Evolutionary conservation across 2,113 vertebrate species (phyloP).

Genomic region (Varanus komodoensis): DNA sequence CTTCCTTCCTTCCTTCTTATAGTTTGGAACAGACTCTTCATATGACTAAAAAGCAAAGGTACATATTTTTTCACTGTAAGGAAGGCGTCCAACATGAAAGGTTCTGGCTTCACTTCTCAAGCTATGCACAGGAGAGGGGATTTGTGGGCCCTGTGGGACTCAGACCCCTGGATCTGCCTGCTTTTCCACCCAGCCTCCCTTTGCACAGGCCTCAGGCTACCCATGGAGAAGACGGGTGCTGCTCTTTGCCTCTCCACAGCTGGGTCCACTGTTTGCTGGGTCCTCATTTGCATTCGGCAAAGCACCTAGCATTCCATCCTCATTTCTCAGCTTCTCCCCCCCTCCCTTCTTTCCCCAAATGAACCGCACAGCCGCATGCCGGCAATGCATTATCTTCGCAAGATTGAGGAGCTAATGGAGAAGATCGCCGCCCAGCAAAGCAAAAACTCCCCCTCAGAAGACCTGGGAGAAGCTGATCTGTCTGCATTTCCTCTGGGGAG

Average conservation of each 20-base stretch:
- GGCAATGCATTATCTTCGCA: conserved; percentile 82
- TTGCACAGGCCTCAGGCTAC: not conserved
- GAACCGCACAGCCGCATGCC: conserved; percentile 69
- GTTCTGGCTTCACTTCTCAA: not conserved
- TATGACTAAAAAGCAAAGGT: not conserved
- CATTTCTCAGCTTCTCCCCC: conserved; percentile 42
- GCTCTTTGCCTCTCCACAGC: not conserved
- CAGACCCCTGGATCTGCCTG: not conserved
- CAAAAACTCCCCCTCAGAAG: conserved; percentile 32
- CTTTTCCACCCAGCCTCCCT: not conserved
- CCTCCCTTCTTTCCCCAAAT: conserved; percentile 67
- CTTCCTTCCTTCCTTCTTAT: not conserved
- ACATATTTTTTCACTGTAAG: not conserved
- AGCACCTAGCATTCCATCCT: conserved; percentile 14
- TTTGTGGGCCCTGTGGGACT: not conserved
- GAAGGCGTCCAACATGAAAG: not conserved
- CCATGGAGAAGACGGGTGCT: not conserved
- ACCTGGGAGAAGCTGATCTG: conserved; percentile 10
- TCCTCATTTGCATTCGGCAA: conserved; percentile 58
- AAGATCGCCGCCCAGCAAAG: conserved; percentile 70
- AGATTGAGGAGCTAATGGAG: conserved; percentile 84
- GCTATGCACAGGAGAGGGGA: not conserved
- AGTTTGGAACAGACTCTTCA: not conserved
- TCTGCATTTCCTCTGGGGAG: not conserved
- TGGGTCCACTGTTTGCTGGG: conserved; percentile 59